Evolutionary conservation across 2,113 vertebrate species (phyloP), one percentile per base, ranked within the genome.

Genomic region (Piaya cayana): DNA sequence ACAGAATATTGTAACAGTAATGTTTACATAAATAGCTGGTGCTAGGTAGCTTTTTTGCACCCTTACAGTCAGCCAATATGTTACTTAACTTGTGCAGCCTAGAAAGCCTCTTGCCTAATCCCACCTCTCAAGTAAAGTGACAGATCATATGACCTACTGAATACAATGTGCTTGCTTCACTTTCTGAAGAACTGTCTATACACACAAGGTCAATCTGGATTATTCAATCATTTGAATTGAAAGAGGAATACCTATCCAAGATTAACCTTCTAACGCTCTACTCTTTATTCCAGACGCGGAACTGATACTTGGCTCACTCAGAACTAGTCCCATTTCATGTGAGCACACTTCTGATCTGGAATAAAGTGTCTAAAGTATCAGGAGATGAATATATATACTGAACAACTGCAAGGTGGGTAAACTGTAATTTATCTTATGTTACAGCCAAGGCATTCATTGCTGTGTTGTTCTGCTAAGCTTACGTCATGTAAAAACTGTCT

Each of bases 81-180:
- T 69, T 76, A 76, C 2, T 79, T 87, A 65, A 18, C 39, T 37
- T 43, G 47, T 56, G 12, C 29, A 60, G 6, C 11, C 20, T 82
- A n/a, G 39, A 91, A 79, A 76, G 23, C 4, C 18, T 91, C 16
- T 87, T 43, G 47, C 21, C 12, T 85, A 82, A 68, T 71, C 21
- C 21, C 27, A 65, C 30, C 12, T 85, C 25, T 29, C 21, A 93
- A 77, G 4, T 64, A 8, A 58, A 47, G 15, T 21, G 60, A 47
- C 34, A 45, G 25, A 65, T 63, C 13, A 7, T 62, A 63, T 49
- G 8, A 56, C 15, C 32, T 32, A 16, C 34, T 26, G 17, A 63
- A 55, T 30, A 64, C 8, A 49, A 47, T 0, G 5, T 42, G 8
- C 26, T 32, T 67, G 32, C 15, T 3, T n/a, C 1, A 5, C 1